Percentiles rank a stretch among this genome's conserved stretches.
phyloP scores from a whole-genome alignment of 2,113 vertebrate genomes.

The cattle (Bos taurus) region ARS-UCD2.0 NC_037328.1:62703001-62703500 shows the following conservation, averaged over 20 bases:
- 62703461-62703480: conserved; percentile 52
- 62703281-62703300: conserved; percentile 35
- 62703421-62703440: conserved; percentile 22
- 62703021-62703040: not conserved
- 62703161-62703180: conserved; percentile 61
- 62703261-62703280: conserved; percentile 32
- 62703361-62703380: conserved; percentile 5
- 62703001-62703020: not conserved
- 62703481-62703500: not conserved
- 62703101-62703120: conserved; percentile 49
- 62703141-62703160: conserved; percentile 47
- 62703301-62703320: conserved; percentile 26
- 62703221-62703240: conserved; percentile 46
- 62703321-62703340: not conserved
- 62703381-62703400: conserved; percentile 45
- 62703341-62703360: not conserved
- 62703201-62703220: conserved; percentile 28
- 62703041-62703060: conserved; percentile 2
- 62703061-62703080: not conserved
- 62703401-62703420: conserved; percentile 31
- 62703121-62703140: conserved; percentile 60
- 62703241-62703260: conserved; percentile 49
- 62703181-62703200: conserved; percentile 68
- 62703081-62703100: conserved; percentile 42
- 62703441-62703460: conserved; percentile 54